Evolutionary conservation across 2,888 invertebrate genomes (phyloP), one percentile per base, ranked within the genome.

Genomic region (Atrina japonica): DNA sequence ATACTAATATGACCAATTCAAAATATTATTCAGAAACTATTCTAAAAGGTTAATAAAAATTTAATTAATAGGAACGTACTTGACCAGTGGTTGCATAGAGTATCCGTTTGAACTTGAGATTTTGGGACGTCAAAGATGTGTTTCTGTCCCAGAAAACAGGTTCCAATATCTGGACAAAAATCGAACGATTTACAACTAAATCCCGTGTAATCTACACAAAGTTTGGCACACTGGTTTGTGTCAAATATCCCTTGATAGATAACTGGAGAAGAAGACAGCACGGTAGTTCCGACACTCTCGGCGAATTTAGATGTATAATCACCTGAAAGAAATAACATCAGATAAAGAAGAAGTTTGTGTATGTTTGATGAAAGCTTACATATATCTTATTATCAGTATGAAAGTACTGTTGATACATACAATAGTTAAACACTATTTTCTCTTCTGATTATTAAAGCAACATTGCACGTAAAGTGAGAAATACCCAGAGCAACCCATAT

Each of bases 151-250:
- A 86, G 75, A 52, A 82, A 84, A 66, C 86, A 86, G 1, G 83
- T 78, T 18, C 77, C 76, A 27, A 86, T 78, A 64, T 80, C 78
- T 9, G 73, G 73, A 59, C 86, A 86, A 66, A 73, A 86, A 68
- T 86, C 86, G 61, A 86, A 86, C 0, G 86, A 86, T 64, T 83
- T 82, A 71, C 86, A 86, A 59, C 60, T 71, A 68, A 84, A 84
- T 18, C 75, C 79, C n/a, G 73, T 71, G 60, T 81, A 83, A 66
- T 83, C 80, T 14, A 67, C 73, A 61, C 86, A 86, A 1, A 86
- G 76, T 58, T 81, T 81, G 40, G 81, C 86, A 61, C 86, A 86
- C 58, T 81, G 76, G 64, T 83, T 83, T 25, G 76, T 73, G 14
- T 76, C 64, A 55, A 66, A 76, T 23, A 86, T 81, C 40, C 78